Evolutionary conservation across 2,797 vertebrate genomes (phyloP), one percentile per base, ranked within the genome.

Genomic region (Megaceryle alcyon): DNA sequence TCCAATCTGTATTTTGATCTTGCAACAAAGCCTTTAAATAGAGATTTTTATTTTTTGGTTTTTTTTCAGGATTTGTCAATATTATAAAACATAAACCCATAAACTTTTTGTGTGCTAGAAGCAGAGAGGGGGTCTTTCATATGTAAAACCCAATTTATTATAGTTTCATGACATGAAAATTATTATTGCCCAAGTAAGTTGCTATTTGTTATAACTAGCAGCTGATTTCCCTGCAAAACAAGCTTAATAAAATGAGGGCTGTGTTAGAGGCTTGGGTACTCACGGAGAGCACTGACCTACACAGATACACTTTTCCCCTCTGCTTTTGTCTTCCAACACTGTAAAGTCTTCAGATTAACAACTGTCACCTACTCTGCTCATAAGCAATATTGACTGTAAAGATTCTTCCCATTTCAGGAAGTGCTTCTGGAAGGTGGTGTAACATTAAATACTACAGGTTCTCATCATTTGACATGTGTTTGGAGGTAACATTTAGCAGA

Each of bases 31-130:
- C 3, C 12, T 43, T 75, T 65, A 35, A 37, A 39, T 2, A 16
- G 5, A 3, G 25, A 54, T 69, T 31, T 0, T 66, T 41, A n/a
- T 44, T 7, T 35, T 23, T 31, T 0, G 33, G n/a, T n/a, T 61
- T 72, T 48, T 35, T 41, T 8, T 33, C 26, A 22, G 11, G 4
- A 28, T 80, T 56, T 60, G 25, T 43, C 26, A 22, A 22, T 44
- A 29, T 56, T 80, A 7, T 60, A 64, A 68, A 89, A 16, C 14
- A 75, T 66, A 73, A 17, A 77, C 7, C 14, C 28, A 25, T 64
- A 46, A 66, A 12, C 11, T 88, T 48, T 15, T 18, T 29, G 33
- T 78, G 13, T 49, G 49, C 33, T 66, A 72, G 80, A 49, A 51
- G 11, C 3, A 83, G 41, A 61, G 23, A 71, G 43, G 5, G 12